Evolutionary conservation across 1,140 invertebrate genomes (phyloP).

Genomic region (Zaprionus ornatus): DNA sequence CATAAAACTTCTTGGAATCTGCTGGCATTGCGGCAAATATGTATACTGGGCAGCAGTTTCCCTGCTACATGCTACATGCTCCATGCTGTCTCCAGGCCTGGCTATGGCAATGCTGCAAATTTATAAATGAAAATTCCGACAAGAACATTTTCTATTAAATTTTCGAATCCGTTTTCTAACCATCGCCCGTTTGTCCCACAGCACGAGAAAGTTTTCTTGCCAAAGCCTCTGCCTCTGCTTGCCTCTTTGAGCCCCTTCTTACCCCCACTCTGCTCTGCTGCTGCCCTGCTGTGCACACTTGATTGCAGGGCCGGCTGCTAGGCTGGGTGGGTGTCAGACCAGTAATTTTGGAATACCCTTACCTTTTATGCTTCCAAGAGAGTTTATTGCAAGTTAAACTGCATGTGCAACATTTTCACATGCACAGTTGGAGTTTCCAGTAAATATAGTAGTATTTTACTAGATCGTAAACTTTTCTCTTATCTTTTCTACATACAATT

Average conservation of each 20-base stretch:
- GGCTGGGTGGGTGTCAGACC: slow-evolving; percentile 39
- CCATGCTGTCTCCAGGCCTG: background rate
- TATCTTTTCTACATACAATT: too few relatives aligned
- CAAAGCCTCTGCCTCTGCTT: slow-evolving; percentile 37
- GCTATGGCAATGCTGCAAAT: slow-evolving; percentile 46
- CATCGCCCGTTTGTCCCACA: slow-evolving; percentile 40
- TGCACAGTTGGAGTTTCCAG: background rate
- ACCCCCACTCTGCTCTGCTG: background rate
- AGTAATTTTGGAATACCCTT: slow-evolving; percentile 37
- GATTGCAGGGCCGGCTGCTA: slow-evolving; percentile 4
- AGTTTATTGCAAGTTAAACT: background rate
- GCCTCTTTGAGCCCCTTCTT: background rate
- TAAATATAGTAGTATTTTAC: background rate
- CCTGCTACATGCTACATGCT: background rate
- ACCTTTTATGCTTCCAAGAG: background rate
- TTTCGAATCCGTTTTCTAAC: slow-evolving; percentile 59
- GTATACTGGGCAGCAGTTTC: slow-evolving; percentile 48
- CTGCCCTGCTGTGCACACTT: slow-evolving; percentile 12
- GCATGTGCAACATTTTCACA: background rate
- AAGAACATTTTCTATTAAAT: slow-evolving; percentile 82
- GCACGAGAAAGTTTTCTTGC: slow-evolving; percentile 79
- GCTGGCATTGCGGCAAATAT: slow-evolving; percentile 65
- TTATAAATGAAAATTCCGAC: slow-evolving; percentile 82
- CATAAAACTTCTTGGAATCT: slow-evolving; percentile 77
- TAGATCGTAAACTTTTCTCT: too few relatives aligned